phyloP scores from a whole-genome alignment of 2,888 invertebrate genomes.

The Tineola bisselliella region DNA sequence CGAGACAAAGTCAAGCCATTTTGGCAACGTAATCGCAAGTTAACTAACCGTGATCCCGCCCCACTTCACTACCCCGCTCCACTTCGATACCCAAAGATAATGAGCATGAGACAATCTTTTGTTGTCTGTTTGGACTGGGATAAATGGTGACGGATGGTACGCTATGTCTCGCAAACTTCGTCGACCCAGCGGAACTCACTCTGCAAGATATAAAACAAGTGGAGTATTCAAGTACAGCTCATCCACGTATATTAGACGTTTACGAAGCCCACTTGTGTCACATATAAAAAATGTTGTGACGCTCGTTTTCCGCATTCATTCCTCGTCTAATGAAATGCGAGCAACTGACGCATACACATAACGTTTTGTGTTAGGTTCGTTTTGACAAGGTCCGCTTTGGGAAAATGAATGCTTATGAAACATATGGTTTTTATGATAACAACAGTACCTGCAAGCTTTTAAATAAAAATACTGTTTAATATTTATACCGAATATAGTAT shows the following conservation, averaged over 20 bases:
- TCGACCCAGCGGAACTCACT: conserved; percentile 35
- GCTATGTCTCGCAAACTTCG: conserved; percentile 36
- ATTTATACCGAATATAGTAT: not conserved
- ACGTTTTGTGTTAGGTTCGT: conserved; percentile 45
- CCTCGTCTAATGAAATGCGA: conserved; percentile 52
- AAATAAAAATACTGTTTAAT: not conserved
- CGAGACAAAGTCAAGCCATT: conserved; percentile 19
- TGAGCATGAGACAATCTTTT: conserved; percentile 53
- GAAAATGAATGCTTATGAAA: not conserved
- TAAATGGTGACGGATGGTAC: conserved; percentile 60
- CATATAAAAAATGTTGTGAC: conserved; percentile 28
- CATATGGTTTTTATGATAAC: not conserved
- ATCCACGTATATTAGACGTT: conserved; percentile 25
- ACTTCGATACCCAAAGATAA: conserved; percentile 36
- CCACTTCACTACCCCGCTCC: conserved; percentile 19
- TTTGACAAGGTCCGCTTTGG: conserved; percentile 27
- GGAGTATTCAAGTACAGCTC: conserved; percentile 16
- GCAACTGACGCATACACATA: conserved; percentile 35
- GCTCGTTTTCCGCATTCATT: conserved; percentile 48
- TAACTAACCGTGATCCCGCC: conserved; percentile 36
- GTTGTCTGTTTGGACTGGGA: conserved; percentile 51
- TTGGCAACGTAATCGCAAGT: conserved; percentile 29
- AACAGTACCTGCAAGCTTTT: not conserved
- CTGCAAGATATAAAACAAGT: conserved; percentile 34
- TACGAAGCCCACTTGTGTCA: conserved; percentile 28